These are phyloP conservation scores for Tautogolabrus adspersus DNA, from an alignment of 2,113 vertebrate genomes.

Conservation along the genomic window DNA sequence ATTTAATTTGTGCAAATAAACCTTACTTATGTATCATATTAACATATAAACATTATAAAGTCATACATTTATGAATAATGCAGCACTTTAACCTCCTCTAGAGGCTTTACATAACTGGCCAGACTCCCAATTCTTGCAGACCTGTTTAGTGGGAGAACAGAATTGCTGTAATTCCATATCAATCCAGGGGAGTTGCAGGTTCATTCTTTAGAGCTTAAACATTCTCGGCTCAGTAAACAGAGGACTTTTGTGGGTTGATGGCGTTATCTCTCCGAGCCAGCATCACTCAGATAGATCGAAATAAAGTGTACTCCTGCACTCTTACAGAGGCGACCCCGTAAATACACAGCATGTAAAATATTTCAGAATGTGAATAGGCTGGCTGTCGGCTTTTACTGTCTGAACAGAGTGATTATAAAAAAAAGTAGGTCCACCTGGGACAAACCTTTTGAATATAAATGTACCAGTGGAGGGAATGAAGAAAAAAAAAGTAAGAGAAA, in stretches of 20 bases:
- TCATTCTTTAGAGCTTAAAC: conserved; percentile 24
- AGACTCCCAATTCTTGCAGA: conserved; percentile 20
- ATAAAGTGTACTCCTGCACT: conserved; percentile 29
- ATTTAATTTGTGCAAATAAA: background rate
- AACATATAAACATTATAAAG: background rate
- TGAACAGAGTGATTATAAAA: conserved; percentile 3
- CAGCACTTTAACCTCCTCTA: background rate
- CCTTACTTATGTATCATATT: background rate
- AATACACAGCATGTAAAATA: conserved; percentile 28
- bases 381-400: conserved; percentile 22
- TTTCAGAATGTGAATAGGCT: conserved; percentile 26
- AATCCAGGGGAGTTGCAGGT: background rate
- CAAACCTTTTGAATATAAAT: conserved; percentile 15
- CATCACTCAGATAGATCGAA: conserved; percentile 46
- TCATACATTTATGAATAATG: conserved; percentile 8
- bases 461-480: background rate
- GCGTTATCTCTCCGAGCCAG: conserved; percentile 67
- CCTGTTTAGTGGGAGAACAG: conserved; percentile 9
- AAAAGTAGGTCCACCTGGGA: conserved; percentile 9
- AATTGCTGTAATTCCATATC: conserved; percentile 29
- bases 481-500: background rate
- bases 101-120: conserved; percentile 1
- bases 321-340: conserved; percentile 9
- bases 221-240: conserved; percentile 35
- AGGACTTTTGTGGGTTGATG: conserved; percentile 40